phyloP scores from a whole-genome alignment of 2,888 invertebrate genomes.

The Ectobius pallidus region DNA sequence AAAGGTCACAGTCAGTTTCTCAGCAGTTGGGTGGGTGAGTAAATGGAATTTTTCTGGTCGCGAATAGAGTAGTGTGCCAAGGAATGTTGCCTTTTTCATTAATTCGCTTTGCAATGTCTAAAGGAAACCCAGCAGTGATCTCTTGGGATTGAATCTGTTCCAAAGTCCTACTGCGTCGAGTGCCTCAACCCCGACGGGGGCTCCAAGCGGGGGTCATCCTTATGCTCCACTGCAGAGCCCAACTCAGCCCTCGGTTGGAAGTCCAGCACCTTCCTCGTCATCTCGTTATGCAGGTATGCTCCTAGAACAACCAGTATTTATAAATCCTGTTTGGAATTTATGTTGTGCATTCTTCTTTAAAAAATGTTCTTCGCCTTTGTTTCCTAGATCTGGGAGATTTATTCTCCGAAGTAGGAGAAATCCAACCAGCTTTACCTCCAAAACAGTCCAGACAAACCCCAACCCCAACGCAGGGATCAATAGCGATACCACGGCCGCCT shows the following conservation, averaged over 20 bases:
- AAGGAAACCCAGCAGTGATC: slow-evolving; percentile 73
- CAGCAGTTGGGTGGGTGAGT: slow-evolving; percentile 71
- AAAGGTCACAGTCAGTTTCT: slow-evolving; percentile 76
- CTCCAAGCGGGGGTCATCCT: slow-evolving; percentile 68
- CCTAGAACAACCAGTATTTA: no score
- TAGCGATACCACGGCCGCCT: slow-evolving; percentile 88
- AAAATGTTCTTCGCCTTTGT: no score
- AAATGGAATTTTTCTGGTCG: neutral
- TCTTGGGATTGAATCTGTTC: slow-evolving; percentile 77
- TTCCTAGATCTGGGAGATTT: slow-evolving; percentile 62
- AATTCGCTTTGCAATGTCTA: no score
- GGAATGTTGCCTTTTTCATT: no score
- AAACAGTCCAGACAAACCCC: slow-evolving; percentile 73
- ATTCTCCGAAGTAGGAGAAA: slow-evolving; percentile 84
- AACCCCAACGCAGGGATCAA: slow-evolving; percentile 74
- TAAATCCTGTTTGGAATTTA: neutral
- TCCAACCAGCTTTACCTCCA: slow-evolving; percentile 69
- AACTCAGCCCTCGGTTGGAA: slow-evolving; percentile 49
- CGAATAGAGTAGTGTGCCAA: no score
- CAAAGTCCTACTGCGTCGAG: slow-evolving; percentile 84
- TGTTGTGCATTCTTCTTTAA: neutral
- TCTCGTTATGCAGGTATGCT: slow-evolving; percentile 47
- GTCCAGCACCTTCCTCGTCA: slow-evolving; percentile 62
- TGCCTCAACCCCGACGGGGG: slow-evolving; percentile 71
- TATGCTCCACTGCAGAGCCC: slow-evolving; percentile 84